Conservation (phyloP, 92 coral and sea anemone species). For the Porites evermanni region DNA sequence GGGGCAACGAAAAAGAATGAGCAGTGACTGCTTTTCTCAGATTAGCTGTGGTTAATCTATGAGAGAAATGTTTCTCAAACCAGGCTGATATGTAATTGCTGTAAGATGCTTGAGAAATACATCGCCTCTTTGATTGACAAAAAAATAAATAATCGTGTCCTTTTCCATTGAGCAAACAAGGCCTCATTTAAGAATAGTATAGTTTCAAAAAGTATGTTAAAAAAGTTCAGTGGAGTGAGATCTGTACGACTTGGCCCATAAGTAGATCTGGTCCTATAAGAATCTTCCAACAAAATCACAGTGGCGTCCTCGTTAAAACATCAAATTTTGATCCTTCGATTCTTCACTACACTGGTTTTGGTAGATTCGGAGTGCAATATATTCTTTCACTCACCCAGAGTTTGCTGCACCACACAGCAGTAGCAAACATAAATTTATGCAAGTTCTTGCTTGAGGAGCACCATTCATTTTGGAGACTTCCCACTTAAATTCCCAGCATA, state of each 20-base stretch:
- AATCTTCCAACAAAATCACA: neutral
- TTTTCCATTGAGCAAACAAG: too few relatives aligned
- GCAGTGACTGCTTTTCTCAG: too few relatives aligned
- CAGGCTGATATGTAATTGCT: too few relatives aligned
- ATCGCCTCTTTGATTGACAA: too few relatives aligned
- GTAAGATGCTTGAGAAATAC: too few relatives aligned
- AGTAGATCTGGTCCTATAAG: neutral
- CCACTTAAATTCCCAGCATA: slow-evolving; percentile 2
- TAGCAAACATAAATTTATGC: slow-evolving; percentile 2
- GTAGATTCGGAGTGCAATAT: neutral
- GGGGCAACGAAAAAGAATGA: too few relatives aligned
- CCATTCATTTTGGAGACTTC: neutral
- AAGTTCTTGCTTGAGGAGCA: neutral
- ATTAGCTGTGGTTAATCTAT: too few relatives aligned
- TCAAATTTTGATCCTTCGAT: neutral
- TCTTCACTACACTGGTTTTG: neutral
- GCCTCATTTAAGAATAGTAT: too few relatives aligned
- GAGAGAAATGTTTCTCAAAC: too few relatives aligned
- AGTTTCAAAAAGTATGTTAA: neutral
- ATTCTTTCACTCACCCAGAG: neutral
- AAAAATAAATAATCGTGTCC: too few relatives aligned
- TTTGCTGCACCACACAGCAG: neutral
- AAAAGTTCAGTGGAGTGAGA: neutral
- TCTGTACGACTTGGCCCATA: neutral
- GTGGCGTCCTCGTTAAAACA: neutral